Percentiles rank a stretch among this genome's conserved stretches.
phyloP scores from a whole-genome alignment of 2,888 invertebrate genomes.

The Nomada ruficornis region DNA sequence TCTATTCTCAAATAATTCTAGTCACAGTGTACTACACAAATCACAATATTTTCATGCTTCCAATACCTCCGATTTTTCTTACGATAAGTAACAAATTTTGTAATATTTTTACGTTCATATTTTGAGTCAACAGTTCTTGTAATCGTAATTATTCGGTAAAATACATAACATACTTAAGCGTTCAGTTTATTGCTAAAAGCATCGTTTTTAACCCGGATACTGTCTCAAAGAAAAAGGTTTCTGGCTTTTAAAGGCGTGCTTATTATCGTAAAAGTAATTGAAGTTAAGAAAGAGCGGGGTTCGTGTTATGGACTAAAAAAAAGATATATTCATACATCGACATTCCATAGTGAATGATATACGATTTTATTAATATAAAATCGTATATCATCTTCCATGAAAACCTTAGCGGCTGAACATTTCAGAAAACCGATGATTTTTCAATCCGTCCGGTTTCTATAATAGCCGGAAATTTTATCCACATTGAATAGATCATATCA shows the following conservation, averaged over 20 bases:
- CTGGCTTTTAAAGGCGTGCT: background rate
- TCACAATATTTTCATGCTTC: no score
- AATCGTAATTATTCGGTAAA: background rate
- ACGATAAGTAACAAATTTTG: background rate
- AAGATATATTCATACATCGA: background rate
- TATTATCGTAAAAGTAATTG: background rate
- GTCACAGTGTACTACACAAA: no score
- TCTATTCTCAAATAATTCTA: no score
- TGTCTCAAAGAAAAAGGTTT: background rate
- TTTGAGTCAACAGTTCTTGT: background rate
- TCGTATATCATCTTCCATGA: background rate
- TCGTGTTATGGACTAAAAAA: background rate
- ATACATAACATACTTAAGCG: background rate
- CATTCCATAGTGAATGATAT: conserved; percentile 12
- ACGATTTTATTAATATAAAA: no score
- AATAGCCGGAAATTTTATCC: conserved; percentile 32
- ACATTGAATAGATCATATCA: background rate
- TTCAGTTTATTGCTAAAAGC: background rate
- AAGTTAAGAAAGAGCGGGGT: background rate
- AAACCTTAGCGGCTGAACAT: background rate
- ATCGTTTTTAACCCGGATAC: background rate
- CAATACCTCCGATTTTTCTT: no score
- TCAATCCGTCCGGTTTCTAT: background rate
- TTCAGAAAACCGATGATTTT: background rate
- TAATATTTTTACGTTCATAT: no score